Evolutionary conservation across 2,888 invertebrate species (phyloP), one percentile per base, ranked within the genome.

Genomic region (Scelioninae gen. 1): DNA sequence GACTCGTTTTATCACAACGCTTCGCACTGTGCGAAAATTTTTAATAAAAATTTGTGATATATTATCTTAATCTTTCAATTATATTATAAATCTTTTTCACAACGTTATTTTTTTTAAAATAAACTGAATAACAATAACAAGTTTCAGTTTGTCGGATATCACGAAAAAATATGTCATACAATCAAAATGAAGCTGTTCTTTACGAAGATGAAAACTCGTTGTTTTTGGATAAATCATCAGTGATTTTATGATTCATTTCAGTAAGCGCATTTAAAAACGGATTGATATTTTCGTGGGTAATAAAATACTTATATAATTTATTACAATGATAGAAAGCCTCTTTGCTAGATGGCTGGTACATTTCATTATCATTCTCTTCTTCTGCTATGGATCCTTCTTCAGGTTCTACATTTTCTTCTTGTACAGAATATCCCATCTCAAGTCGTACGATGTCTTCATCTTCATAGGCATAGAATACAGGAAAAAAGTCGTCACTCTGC

Each of bases 371-470:
- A 10, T 38, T 11, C 9, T 38, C 38, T 8, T 38, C 38, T 38
- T 38, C 38, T 38, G 8, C 38, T 38, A 11, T 38, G 38, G 38
- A 38, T 38, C 8, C 38, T 10, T 38, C 11, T 38, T 38, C 38
- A 11, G 38, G 38, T 10, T 38, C 11, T 38, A 38, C 8, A 38
- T 38, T 38, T 38, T 38, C 38, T 38, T 38, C 38, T 38, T 38
- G 38, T 11, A 38, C 38, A 38, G 38, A 38, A 38, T 38, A 38
- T 38, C 38, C 55, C 29, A 55, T 34, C 29, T 55, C n/a, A 32
- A 55, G 34, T 6, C 15, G 31, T 13, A 55, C 6, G n/a, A 55
- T 55, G 34, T 55, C 55, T 32, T 55, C 55, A 55, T 55, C 55
- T 55, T 23, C 32, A n/a, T 11, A 32, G 31, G 31, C 31, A 32